Evolutionary conservation across 1,140 invertebrate genomes (phyloP), one percentile per base, ranked within the genome.

Genomic region (Drosophila bifasciata): DNA sequence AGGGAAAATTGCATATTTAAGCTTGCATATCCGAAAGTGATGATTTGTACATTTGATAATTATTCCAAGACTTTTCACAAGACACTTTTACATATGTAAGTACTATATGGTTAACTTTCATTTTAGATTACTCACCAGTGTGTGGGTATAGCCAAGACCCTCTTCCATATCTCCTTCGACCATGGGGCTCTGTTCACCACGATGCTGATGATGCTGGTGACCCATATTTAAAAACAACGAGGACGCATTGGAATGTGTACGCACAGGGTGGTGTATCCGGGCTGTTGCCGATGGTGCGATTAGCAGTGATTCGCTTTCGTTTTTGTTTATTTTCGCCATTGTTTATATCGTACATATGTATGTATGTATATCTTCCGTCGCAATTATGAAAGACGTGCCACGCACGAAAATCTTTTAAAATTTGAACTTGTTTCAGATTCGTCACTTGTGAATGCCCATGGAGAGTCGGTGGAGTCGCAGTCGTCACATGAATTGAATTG

Each of bases 111-210:
- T 13, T 5, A 13, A 13, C 11, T 13, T 13, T 36, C 11, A 1
- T 36, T 36, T 36, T 36, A 36, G 32, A 5, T n/a, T 1, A 94
- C 95, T 96, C 91, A 96, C 96, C 94, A 96, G 94, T 48, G 96
- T 96, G 84, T 96, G 96, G 79, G 95, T 95, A 81, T 96, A 96
- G 36, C 95, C 95, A 70, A 96, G 91, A 49, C 95, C 95, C 51
- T 93, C 93, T 53, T 95, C 94, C 67, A 94, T 93, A 68, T 93
- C 92, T 23, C 89, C 90, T 3, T 73, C 58, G 21, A n/a, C 32
- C 36, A 68, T n/a, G 1, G 64, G 63, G 21, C 70, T 46, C 1
- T 36, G 32, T 11, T 36, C 32, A 13, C 51, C 56, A 7, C 45
- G 62, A 39, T 72, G 60, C 17, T 79, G 51, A 46, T 67, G 59